Evolutionary conservation across 2,888 invertebrate species (phyloP).

Genomic region (Archaeoteleia sp.): DNA sequence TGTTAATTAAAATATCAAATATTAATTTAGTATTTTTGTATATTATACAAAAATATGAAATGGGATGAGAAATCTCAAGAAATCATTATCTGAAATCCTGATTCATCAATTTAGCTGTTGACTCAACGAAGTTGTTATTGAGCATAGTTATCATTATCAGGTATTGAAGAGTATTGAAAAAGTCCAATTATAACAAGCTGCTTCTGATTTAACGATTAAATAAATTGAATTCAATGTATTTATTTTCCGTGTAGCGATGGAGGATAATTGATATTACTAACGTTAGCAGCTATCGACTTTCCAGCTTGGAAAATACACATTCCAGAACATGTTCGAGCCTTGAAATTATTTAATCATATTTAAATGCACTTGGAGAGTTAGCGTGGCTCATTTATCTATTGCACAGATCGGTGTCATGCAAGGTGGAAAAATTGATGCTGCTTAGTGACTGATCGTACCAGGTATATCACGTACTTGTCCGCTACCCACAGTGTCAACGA

Average conservation of each 20-base stretch:
- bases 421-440: background rate
- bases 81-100: too few species aligned
- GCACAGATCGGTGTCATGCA: background rate
- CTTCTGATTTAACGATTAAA: conserved; percentile 18
- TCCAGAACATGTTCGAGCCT: background rate
- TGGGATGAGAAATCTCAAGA: too few species aligned
- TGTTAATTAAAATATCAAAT: too few species aligned
- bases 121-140: too few species aligned
- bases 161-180: conserved; percentile 34
- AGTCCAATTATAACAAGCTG: conserved; percentile 34
- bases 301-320: too few species aligned
- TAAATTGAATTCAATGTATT: conserved; percentile 38
- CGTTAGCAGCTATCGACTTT: too few species aligned
- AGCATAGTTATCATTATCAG: conserved; percentile 25
- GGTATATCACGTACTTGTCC: conserved; percentile 28
- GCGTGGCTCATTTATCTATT: conserved; percentile 24
- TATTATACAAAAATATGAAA: too few species aligned
- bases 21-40: too few species aligned
- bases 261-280: conserved; percentile 1
- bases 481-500: conserved; percentile 19
- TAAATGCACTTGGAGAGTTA: conserved; percentile 26
- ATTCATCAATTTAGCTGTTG: too few species aligned
- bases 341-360: conserved; percentile 22
- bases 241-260: background rate
- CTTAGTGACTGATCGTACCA: background rate